Conservation (phyloP, 2,888 invertebrate species). For the Mesorhabditis belari region DNA sequence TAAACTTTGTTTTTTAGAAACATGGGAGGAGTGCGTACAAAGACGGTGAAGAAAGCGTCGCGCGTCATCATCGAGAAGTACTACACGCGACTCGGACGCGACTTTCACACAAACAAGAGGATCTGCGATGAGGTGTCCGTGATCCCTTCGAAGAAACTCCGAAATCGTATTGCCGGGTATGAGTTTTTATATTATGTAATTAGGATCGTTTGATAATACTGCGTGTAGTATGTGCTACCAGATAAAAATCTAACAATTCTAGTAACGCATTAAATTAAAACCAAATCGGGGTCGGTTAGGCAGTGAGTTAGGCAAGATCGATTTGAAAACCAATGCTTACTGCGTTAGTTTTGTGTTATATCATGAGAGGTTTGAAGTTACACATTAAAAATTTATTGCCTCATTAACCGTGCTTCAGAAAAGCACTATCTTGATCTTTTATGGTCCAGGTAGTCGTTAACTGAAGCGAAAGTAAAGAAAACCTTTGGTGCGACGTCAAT, state of each 20-base stretch:
- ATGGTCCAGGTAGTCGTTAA: background rate
- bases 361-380: too few species aligned
- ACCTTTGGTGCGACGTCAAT: background rate
- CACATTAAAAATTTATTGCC: too few species aligned
- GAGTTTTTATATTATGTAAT: constrained; percentile 53
- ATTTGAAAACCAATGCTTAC: too few species aligned
- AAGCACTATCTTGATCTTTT: background rate
- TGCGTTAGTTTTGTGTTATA: too few species aligned
- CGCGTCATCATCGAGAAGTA: constrained; percentile 99
- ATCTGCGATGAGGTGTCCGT: constrained; percentile 99
- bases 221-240: too few species aligned
- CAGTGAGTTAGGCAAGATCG: too few species aligned
- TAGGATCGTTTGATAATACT: too few species aligned
- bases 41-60: constrained; percentile 98
- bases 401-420: too few species aligned
- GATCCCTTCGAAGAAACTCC: constrained; percentile 91
- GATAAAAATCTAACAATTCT: too few species aligned
- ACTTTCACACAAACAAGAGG: constrained; percentile 98
- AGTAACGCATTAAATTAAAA: too few species aligned
- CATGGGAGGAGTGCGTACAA: constrained; percentile 95
- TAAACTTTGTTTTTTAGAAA: constrained; percentile 6
- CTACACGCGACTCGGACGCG: constrained; percentile 90
- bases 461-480: background rate
- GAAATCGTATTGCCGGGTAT: constrained; percentile 98
- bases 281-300: too few species aligned